phyloP scores from a whole-genome alignment of 2,888 invertebrate species.

The Diaperis boleti region DNA sequence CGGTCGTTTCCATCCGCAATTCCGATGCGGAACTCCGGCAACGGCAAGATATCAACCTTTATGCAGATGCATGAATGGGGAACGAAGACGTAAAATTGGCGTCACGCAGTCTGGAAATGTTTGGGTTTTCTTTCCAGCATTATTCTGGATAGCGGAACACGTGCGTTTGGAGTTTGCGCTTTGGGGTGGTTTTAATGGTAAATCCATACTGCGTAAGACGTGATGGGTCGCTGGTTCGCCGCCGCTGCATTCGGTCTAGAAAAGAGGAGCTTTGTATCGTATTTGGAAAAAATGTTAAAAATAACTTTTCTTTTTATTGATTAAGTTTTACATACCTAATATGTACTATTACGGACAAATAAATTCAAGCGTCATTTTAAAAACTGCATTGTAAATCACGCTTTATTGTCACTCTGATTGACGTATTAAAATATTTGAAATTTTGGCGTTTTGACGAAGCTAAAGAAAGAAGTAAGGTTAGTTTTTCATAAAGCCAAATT shows the following conservation, averaged over 20 bases:
- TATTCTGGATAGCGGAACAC: conserved; percentile 54
- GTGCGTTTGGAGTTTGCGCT: conserved; percentile 58
- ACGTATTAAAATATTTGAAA: too few species aligned
- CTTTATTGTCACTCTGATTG: too few species aligned
- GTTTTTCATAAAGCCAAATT: too few species aligned
- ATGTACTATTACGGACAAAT: too few species aligned
- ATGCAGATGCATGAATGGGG: conserved; percentile 28
- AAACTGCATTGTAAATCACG: too few species aligned
- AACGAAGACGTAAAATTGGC: conserved; percentile 36
- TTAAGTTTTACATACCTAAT: too few species aligned
- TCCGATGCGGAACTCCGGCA: conserved; percentile 25
- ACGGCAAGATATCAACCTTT: conserved; percentile 15
- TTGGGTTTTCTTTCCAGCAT: conserved; percentile 29
- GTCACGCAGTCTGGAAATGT: conserved; percentile 43
- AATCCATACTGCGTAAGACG: conserved; percentile 58
- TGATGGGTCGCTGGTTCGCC: conserved; percentile 7
- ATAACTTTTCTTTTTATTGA: too few species aligned
- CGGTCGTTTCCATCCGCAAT: conserved; percentile 18
- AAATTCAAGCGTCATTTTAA: too few species aligned
- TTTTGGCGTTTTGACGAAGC: too few species aligned
- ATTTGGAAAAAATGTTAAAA: background rate
- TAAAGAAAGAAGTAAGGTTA: too few species aligned
- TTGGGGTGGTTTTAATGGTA: conserved; percentile 58
- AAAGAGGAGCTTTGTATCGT: too few species aligned
- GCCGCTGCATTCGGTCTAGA: conserved; percentile 6